Percentiles rank a stretch among this genome's conserved stretches.
phyloP scores from a whole-genome alignment of 2,113 vertebrate species.

The Dicerorhinus sumatrensis region DNA sequence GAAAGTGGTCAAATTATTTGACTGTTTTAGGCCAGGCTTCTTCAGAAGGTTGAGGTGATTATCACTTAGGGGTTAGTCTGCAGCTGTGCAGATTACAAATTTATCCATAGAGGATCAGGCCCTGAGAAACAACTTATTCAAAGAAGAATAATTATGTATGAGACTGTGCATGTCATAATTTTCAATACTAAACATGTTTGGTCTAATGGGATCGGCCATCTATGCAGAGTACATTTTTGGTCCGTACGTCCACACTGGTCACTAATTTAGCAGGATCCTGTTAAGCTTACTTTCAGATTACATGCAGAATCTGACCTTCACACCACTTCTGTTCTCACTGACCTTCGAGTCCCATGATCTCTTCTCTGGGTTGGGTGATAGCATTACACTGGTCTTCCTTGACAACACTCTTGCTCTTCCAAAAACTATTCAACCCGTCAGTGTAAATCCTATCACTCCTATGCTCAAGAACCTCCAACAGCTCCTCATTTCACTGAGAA shows the following conservation, averaged over 20 bases:
- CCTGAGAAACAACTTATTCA: not conserved
- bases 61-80: not conserved
- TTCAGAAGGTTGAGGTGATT: not conserved
- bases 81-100: not conserved
- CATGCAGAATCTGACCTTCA: not conserved
- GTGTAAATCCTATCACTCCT: not conserved
- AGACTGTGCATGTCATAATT: not conserved
- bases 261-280: not conserved
- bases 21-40: not conserved
- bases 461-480: not conserved
- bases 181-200: not conserved
- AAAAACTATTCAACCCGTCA: not conserved
- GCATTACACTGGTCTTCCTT: not conserved
- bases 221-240: not conserved
- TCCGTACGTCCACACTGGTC: not conserved
- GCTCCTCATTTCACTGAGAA: not conserved
- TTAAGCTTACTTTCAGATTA: not conserved
- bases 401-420: not conserved
- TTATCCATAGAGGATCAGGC: not conserved
- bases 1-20: not conserved
- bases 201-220: not conserved
- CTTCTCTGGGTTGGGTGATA: not conserved
- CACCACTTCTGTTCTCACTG: not conserved
- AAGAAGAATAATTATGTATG: not conserved
- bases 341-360: not conserved